Evolutionary conservation across 1,140 invertebrate genomes (phyloP).

Genomic region (Uloborus diversus): DNA sequence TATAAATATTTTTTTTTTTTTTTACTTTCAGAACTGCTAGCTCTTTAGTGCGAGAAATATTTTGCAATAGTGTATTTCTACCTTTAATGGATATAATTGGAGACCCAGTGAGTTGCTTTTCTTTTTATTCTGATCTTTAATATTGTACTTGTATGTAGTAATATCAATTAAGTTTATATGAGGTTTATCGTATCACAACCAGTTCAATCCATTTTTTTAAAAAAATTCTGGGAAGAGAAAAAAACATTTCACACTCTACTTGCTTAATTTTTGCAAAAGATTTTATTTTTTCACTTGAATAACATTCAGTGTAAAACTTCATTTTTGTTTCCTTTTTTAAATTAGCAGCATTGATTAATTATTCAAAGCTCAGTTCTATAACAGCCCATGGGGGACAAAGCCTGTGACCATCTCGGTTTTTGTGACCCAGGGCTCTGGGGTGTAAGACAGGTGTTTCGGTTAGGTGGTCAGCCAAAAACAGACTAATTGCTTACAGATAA

Average conservation of each 20-base stretch:
- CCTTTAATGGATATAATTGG: conserved; percentile 80
- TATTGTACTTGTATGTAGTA: too few species aligned
- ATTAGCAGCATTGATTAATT: too few species aligned
- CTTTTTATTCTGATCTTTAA: not conserved
- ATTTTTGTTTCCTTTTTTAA: not conserved
- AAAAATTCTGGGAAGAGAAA: not conserved
- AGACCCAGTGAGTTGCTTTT: conserved; percentile 79
- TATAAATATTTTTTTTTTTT: conserved; percentile 60
- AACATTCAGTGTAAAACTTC: not conserved
- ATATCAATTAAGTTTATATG: too few species aligned
- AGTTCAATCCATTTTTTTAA: conserved; percentile 58
- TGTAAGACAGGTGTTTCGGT: too few species aligned
- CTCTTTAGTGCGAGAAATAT: conserved; percentile 75
- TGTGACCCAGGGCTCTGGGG: too few species aligned
- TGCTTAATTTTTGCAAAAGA: conserved; percentile 59
- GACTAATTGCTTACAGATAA: too few species aligned
- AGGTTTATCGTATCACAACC: too few species aligned
- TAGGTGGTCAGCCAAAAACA: too few species aligned
- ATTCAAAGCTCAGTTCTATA: too few species aligned
- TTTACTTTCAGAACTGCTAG: conserved; percentile 65
- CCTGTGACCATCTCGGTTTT: too few species aligned
- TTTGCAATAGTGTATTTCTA: conserved; percentile 80
- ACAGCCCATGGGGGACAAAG: too few species aligned
- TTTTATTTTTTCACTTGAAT: not conserved
- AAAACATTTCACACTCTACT: conserved; percentile 63